Percentiles rank a stretch among this genome's conserved stretches.
Evolutionary conservation across 2,113 vertebrate genomes (phyloP).

Genomic region (Hiodon tergisus): DNA sequence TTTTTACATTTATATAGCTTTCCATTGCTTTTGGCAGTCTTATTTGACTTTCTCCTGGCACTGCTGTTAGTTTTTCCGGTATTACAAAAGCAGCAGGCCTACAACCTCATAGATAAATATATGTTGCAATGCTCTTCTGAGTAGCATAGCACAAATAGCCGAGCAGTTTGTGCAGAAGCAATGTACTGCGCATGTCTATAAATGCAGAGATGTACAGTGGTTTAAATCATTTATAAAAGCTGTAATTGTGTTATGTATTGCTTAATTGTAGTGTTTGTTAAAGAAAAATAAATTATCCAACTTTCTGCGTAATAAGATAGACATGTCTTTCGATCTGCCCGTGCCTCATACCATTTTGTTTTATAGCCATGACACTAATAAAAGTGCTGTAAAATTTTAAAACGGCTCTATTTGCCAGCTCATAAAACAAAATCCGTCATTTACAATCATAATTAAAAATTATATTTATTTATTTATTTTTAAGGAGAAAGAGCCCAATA

Average conservation of each 20-base stretch:
- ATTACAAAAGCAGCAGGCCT: background rate
- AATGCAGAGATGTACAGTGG: background rate
- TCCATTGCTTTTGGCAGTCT: background rate
- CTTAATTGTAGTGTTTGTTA: too few relatives aligned
- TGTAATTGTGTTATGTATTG: too few relatives aligned
- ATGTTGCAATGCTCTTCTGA: background rate
- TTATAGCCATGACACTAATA: background rate
- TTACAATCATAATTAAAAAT: constrained; percentile 18
- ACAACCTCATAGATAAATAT: background rate
- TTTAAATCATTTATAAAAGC: background rate
- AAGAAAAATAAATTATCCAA: too few relatives aligned
- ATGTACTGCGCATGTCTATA: background rate
- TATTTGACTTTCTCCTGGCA: constrained; percentile 6
- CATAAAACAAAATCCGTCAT: constrained; percentile 20
- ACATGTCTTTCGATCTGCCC: background rate
- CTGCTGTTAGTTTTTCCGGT: background rate
- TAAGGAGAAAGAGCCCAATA: background rate
- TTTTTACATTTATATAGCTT: background rate
- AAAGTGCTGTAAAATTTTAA: too few relatives aligned
- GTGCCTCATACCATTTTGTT: too few relatives aligned
- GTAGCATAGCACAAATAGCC: background rate
- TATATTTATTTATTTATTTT: background rate
- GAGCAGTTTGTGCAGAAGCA: background rate
- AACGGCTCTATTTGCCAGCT: constrained; percentile 6
- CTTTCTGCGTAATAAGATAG: background rate